Evolutionary conservation across 2,888 invertebrate species (phyloP).

Genomic region (Hypena proboscidalis): DNA sequence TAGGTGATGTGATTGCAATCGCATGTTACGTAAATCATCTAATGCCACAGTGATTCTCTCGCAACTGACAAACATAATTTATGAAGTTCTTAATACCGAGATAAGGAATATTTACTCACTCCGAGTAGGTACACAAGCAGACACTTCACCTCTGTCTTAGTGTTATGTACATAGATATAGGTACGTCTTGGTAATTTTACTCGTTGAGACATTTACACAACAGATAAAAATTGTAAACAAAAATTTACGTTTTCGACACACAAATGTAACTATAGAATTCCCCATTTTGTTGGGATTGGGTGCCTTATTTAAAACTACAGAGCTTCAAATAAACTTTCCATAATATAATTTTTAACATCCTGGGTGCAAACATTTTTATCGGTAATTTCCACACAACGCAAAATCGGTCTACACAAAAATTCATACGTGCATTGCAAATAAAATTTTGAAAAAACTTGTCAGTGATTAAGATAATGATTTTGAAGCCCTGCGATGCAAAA

Average conservation of each 20-base stretch:
- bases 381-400: no score
- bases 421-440: no score
- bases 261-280: slow-evolving; percentile 54
- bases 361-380: slow-evolving; percentile 41
- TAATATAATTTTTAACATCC: no score
- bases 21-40: slow-evolving; percentile 57
- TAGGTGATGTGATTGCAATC: slow-evolving; percentile 26
- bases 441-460: no score
- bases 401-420: no score
- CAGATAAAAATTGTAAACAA: slow-evolving; percentile 76
- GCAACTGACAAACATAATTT: slow-evolving; percentile 84
- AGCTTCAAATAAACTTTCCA: no score
- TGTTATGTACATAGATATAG: slow-evolving; percentile 78
- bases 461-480: no score
- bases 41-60: slow-evolving; percentile 67
- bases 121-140: slow-evolving; percentile 69
- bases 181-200: slow-evolving; percentile 79
- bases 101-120: slow-evolving; percentile 82
- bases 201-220: slow-evolving; percentile 74
- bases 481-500: no score
- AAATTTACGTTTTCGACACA: slow-evolving; percentile 60
- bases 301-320: slow-evolving; percentile 51
- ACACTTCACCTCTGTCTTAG: slow-evolving; percentile 78
- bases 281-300: slow-evolving; percentile 48
- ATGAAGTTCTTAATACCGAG: slow-evolving; percentile 83